Percentiles rank a stretch among this genome's conserved stretches.
Evolutionary conservation across 2,888 invertebrate species (phyloP).

Genomic region (Rotaria sp.): DNA sequence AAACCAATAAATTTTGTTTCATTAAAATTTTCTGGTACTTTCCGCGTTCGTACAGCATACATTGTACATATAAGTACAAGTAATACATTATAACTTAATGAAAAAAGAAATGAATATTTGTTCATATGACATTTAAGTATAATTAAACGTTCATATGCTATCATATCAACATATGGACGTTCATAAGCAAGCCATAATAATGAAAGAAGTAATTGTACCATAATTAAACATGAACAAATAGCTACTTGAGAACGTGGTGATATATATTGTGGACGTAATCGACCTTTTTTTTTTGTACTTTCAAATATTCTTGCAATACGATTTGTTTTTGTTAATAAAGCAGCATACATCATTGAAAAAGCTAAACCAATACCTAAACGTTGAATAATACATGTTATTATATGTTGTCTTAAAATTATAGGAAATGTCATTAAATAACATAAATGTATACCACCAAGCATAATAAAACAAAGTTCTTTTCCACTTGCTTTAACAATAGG

Average conservation of each 20-base stretch:
- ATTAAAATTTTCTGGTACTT: conserved; percentile 49
- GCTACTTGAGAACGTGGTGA: conserved; percentile 69
- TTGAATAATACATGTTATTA: conserved; percentile 45
- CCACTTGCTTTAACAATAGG: conserved; percentile 48
- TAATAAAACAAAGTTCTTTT: conserved; percentile 46
- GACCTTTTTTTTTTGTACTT: conserved; percentile 23
- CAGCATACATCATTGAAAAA: conserved; percentile 46
- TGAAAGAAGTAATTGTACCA: conserved; percentile 60
- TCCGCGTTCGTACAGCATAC: conserved; percentile 47
- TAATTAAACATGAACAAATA: conserved; percentile 63
- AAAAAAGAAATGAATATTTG: conserved; percentile 70
- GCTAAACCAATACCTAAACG: conserved; percentile 45
- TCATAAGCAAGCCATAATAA: conserved; percentile 23
- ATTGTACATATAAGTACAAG: conserved; percentile 65
- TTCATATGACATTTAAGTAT: conserved; percentile 57
- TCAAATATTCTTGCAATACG: conserved; percentile 23
- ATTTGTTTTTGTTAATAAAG: conserved; percentile 48
- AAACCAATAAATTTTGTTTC: conserved; percentile 47
- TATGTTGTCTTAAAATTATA: conserved; percentile 44
- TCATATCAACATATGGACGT: conserved; percentile 40
- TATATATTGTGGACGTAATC: conserved; percentile 62
- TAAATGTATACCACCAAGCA: conserved; percentile 42
- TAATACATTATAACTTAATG: conserved; percentile 51
- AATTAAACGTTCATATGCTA: conserved; percentile 9
- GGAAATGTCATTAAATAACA: conserved; percentile 45